Conservation (phyloP, 1,140 invertebrate species). For the Zaprionus lachaisei region DNA sequence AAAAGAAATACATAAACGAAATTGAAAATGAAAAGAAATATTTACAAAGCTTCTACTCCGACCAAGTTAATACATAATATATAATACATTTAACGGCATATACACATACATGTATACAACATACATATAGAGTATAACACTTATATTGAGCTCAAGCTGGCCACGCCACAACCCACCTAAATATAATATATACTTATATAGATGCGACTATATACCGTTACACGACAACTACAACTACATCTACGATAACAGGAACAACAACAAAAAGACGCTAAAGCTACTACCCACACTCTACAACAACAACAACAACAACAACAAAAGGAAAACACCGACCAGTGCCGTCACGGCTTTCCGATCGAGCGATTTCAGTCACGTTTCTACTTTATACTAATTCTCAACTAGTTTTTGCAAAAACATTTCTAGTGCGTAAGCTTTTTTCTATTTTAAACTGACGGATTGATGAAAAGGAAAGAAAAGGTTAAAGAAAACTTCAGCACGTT, state of each 20-base stretch:
- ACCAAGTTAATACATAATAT: conserved; percentile 61
- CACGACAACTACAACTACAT: conserved; percentile 23
- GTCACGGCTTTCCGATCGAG: conserved; percentile 49
- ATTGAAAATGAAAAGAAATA: conserved; percentile 16
- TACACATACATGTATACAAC: conserved; percentile 31
- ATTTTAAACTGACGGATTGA: conserved; percentile 28
- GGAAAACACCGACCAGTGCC: conserved; percentile 54
- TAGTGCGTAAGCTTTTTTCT: conserved; percentile 61
- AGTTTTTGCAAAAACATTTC: conserved; percentile 62
- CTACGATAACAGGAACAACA: conserved; percentile 13
- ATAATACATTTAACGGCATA: conserved; percentile 32
- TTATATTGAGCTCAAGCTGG: conserved; percentile 77
- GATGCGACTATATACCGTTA: conserved; percentile 43
- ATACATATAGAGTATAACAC: conserved; percentile 37
- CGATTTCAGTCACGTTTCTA: conserved; percentile 39
- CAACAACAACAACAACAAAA: conserved; percentile 20
- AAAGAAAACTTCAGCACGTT: conserved; percentile 53
- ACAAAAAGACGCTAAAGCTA: conserved; percentile 69
- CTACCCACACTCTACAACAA: conserved; percentile 35
- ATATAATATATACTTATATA: conserved; percentile 62
- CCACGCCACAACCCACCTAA: conserved; percentile 79
- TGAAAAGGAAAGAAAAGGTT: conserved; percentile 9
- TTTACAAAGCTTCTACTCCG: conserved; percentile 64
- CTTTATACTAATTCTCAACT: conserved; percentile 55
- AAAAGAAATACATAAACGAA: conserved; percentile 22